Evolutionary conservation across 2,888 invertebrate genomes (phyloP).

Genomic region (Dasypolia templi): DNA sequence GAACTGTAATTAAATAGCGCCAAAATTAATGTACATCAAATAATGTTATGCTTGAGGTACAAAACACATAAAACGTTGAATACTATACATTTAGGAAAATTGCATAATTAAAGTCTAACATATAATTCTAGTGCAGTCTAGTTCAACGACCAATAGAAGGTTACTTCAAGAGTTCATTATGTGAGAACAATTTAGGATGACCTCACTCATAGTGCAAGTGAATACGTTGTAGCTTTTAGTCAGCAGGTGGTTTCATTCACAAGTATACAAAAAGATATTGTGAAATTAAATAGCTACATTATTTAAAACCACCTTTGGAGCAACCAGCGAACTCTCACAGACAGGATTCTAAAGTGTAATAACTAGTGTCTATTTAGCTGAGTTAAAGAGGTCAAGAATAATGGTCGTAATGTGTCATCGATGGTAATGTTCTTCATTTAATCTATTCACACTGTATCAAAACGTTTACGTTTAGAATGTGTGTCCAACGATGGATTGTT

Average conservation of each 20-base stretch:
- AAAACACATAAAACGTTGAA: not conserved
- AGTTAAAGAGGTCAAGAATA: slow-evolving; percentile 38
- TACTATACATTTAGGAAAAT: not conserved
- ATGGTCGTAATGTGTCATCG: slow-evolving; percentile 37
- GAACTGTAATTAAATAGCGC: not conserved
- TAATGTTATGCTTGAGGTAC: not conserved
- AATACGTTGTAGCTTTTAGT: slow-evolving; percentile 14
- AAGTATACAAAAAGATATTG: not conserved
- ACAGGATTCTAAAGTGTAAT: slow-evolving; percentile 28
- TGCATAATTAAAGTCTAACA: not conserved
- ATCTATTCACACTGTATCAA: slow-evolving; percentile 2
- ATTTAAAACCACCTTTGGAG: slow-evolving; percentile 36
- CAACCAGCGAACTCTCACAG: slow-evolving; percentile 24
- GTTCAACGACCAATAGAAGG: slow-evolving; percentile 35
- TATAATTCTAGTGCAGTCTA: slow-evolving; percentile 5
- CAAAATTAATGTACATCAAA: slow-evolving; percentile 1
- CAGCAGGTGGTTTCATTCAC: slow-evolving; percentile 28
- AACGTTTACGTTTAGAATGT: slow-evolving; percentile 1
- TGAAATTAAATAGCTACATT: slow-evolving; percentile 8
- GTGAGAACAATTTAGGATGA: slow-evolving; percentile 32
- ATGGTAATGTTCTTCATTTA: slow-evolving; percentile 27
- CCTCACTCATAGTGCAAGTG: slow-evolving; percentile 26
- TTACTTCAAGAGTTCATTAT: slow-evolving; percentile 32
- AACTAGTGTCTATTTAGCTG: slow-evolving; percentile 20
- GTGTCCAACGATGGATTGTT: not conserved